Conservation (phyloP, 2,888 invertebrate species). For the Orthonevra nobilis region DNA sequence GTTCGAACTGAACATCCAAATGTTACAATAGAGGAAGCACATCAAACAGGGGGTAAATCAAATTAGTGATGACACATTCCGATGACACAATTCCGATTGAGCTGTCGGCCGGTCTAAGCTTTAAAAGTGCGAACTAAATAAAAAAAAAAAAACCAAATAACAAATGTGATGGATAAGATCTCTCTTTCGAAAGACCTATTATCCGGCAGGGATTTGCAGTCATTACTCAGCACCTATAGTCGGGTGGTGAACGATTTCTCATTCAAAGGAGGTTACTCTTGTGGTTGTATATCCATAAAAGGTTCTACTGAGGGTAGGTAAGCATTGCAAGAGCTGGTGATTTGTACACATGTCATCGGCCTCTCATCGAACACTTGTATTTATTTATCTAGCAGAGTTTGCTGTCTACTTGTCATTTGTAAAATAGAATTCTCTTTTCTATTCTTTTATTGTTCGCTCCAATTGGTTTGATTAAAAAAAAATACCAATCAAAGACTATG, state of each 20-base stretch:
- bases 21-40: too few relatives aligned
- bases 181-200: constrained; percentile 52
- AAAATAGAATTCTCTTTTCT: constrained; percentile 54
- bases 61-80: constrained; percentile 67
- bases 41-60: constrained; percentile 64
- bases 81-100: constrained; percentile 63
- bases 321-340: constrained; percentile 42
- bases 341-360: constrained; percentile 66
- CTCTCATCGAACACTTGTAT: constrained; percentile 53
- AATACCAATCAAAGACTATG: constrained; percentile 54
- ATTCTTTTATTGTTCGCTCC: not conserved
- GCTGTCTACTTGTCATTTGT: constrained; percentile 66
- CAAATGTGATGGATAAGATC: constrained; percentile 62
- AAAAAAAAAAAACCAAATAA: constrained; percentile 23
- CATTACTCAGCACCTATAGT: constrained; percentile 21
- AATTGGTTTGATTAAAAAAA: constrained; percentile 40
- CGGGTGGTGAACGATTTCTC: constrained; percentile 55
- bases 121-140: constrained; percentile 39
- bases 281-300: constrained; percentile 3
- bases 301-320: constrained; percentile 26
- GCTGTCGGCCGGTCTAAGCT: constrained; percentile 25
- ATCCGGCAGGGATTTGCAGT: constrained; percentile 50
- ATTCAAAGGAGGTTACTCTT: constrained; percentile 46
- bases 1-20: too few relatives aligned
- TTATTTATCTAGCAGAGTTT: constrained; percentile 54